Evolutionary conservation across 30 jellyfish, hydroid and myxozoan genomes (phyloP).

Genomic region (Turritopsis rubra): DNA sequence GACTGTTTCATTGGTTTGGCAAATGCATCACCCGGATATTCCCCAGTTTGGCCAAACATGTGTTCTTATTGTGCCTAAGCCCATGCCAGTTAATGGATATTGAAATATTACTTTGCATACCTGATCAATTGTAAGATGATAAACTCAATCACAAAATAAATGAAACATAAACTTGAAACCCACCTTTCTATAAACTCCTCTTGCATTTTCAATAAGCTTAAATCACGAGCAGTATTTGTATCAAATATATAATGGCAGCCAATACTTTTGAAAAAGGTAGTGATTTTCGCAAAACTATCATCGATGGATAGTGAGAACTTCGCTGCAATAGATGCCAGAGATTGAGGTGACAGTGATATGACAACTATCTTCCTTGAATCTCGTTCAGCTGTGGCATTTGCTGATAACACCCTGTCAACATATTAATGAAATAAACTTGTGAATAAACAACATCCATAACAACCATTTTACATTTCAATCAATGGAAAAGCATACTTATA

Average conservation of each 20-base stretch:
- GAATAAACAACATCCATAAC: neutral
- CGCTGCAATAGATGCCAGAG: conserved; percentile 88
- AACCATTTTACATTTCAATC: neutral
- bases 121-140: too few relatives aligned
- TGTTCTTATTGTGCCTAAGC: too few relatives aligned
- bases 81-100: too few relatives aligned
- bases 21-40: neutral
- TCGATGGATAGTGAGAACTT: conserved; percentile 34
- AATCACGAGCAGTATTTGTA: conserved; percentile 68
- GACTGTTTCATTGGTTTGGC: neutral
- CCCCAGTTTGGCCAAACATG: neutral
- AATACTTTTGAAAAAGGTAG: conserved; percentile 66
- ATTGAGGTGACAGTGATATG: conserved; percentile 91
- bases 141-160: too few relatives aligned
- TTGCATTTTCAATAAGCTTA: conserved; percentile 73
- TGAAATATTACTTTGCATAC: too few relatives aligned
- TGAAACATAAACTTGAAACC: too few relatives aligned
- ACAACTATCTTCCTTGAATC: conserved; percentile 28
- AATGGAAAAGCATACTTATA: conserved; percentile 22
- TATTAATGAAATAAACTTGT: neutral
- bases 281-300: conserved; percentile 47
- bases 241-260: conserved; percentile 87
- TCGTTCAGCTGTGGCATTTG: neutral
- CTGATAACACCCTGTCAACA: conserved; percentile 13
- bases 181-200: conserved; percentile 75